A percentile compares a stretch with the other conserved stretches of the same genome.
Evolutionary conservation across 2,888 invertebrate genomes (phyloP).

Genomic region (Clusia tigrina): DNA sequence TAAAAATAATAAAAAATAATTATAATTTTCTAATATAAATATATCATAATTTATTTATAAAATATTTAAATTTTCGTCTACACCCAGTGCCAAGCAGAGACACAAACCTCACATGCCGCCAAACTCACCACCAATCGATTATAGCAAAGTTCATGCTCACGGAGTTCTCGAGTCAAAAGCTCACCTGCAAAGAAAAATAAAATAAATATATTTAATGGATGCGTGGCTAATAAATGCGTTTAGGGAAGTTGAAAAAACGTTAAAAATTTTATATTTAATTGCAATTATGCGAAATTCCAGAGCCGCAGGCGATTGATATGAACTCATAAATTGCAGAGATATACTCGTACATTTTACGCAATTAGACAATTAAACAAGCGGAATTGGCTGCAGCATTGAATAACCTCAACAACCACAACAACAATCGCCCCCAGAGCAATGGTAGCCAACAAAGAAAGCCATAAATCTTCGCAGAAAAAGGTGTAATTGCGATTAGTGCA

Average conservation of each 20-base stretch:
- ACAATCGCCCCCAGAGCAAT: not conserved
- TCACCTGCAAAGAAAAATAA: conserved; percentile 14
- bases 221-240: not conserved
- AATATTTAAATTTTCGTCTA: not conserved
- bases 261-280: conserved; percentile 1
- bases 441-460: not conserved
- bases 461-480: not conserved
- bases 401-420: not conserved
- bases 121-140: not conserved
- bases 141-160: no score
- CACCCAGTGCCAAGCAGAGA: conserved; percentile 24
- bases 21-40: no score
- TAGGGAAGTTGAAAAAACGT: conserved; percentile 7
- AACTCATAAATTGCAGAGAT: no score
- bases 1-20: no score
- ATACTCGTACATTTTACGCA: no score
- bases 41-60: no score
- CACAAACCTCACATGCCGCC: conserved; percentile 7
- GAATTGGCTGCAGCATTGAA: no score
- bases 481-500: not conserved
- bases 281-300: not conserved
- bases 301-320: no score
- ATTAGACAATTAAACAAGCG: no score
- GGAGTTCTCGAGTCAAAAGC: not conserved
- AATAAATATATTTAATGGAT: not conserved